Conservation (phyloP, 2,797 vertebrate genomes). For the Remorina albescens region DNA sequence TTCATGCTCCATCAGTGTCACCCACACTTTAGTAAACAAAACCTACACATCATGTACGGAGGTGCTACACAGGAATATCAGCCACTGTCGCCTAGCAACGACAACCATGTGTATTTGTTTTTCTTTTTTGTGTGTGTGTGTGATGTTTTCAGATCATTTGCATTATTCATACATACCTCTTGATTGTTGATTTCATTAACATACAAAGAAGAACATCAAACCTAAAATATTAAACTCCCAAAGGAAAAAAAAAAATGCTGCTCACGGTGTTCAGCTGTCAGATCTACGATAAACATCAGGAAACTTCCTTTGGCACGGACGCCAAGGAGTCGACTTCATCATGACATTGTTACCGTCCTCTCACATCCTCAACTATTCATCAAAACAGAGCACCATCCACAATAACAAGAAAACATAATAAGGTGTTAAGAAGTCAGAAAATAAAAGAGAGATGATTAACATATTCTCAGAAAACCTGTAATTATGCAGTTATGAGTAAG, state of each 20-base stretch:
- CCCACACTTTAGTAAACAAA: conserved; percentile 40
- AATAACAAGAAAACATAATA: neutral
- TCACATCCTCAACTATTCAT: conserved; percentile 20
- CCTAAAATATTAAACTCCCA: neutral
- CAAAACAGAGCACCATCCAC: conserved; percentile 27
- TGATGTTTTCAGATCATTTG: conserved; percentile 41
- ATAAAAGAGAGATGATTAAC: conserved; percentile 47
- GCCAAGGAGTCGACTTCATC: conserved; percentile 30
- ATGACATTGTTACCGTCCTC: conserved; percentile 27
- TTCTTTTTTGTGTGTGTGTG: neutral
- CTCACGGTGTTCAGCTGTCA: too few species aligned
- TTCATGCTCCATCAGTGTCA: conserved; percentile 29
- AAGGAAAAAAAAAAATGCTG: too few species aligned
- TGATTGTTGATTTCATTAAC: conserved; percentile 17
- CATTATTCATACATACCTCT: conserved; percentile 30
- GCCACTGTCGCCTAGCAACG: conserved; percentile 59
- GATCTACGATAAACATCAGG: neutral
- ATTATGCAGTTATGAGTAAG: conserved; percentile 56
- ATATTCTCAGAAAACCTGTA: conserved; percentile 37
- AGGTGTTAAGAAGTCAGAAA: conserved; percentile 6
- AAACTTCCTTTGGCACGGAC: neutral
- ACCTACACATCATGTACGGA: conserved; percentile 20
- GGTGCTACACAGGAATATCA: conserved; percentile 14
- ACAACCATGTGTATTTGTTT: conserved; percentile 23
- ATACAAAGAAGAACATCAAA: conserved; percentile 1